Conservation (phyloP, 64 coral and sea anemone species). For the Montipora foliosa region DNA sequence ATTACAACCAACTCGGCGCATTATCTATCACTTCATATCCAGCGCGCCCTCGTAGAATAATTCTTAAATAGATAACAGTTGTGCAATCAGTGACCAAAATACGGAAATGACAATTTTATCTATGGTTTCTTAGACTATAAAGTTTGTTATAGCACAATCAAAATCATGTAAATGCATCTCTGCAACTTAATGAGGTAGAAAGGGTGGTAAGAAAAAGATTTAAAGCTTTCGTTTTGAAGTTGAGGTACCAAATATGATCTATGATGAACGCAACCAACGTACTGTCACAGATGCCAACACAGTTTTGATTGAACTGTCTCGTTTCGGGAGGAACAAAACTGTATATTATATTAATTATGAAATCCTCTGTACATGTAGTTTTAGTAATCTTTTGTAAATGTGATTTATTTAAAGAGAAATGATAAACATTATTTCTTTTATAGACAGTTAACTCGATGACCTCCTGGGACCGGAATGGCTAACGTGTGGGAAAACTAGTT, state of each 20-base stretch:
- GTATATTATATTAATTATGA: not conserved
- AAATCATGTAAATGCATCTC: not conserved
- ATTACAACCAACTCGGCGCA: too few relatives aligned
- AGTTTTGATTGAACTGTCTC: not conserved
- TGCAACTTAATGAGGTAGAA: not conserved
- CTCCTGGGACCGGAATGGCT: not conserved
- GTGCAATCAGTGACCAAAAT: not conserved
- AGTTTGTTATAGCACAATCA: too few relatives aligned
- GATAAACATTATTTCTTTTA: constrained; percentile 36
- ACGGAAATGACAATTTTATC: not conserved
- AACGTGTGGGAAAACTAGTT: constrained; percentile 3
- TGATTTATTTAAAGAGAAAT: not conserved
- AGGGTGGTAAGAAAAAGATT: not conserved
- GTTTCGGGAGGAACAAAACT: not conserved
- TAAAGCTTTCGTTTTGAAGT: not conserved
- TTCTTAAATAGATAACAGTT: not conserved
- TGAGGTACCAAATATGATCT: too few relatives aligned
- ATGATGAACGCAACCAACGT: not conserved
- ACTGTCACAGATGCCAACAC: not conserved
- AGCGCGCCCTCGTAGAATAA: too few relatives aligned
- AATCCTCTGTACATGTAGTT: not conserved
- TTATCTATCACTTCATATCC: too few relatives aligned
- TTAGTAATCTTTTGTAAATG: constrained; percentile 12
- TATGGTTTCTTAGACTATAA: too few relatives aligned
- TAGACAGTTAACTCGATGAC: not conserved